Evolutionary conservation across 2,888 invertebrate genomes (phyloP), one percentile per base, ranked within the genome.

Genomic region (Lymantria monacha): DNA sequence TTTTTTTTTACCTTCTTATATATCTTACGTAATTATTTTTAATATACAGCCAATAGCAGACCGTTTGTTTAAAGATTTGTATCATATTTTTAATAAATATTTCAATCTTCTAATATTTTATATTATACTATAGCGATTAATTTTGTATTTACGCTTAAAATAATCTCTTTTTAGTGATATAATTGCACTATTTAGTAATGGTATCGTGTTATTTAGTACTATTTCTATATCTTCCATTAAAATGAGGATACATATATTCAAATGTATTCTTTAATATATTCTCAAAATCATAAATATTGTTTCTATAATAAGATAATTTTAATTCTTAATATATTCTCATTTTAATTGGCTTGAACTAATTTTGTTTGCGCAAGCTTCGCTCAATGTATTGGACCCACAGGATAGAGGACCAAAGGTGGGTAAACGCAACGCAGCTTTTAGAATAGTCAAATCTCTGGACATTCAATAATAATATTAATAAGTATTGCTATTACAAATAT

Each of bases 301-400:
- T 3, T 36, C n/a, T 12, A 12, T 11, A 13, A 12, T 38, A 41
- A 40, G 9, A 44, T 30, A 11, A 9, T n/a, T 33, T 49, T 30
- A 42, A 57, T 49, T 49, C 57, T 53, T 50, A 68, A 71, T 79
- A 43, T 74, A 67, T 81, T 79, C 84, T 85, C 85, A 81, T 87
- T 86, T 87, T 89, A 90, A 90, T 87, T 85, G 88, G 91, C 91
- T 88, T 89, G 81, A 87, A 82, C 83, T 75, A 65, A 79, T 83
- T 90, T 89, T 87, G 84, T 91, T 90, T 91, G 91, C 89, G 90
- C 91, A 91, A 90, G 91, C 91, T 90, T 90, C 90, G 79, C 76
- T 85, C 85, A 82, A 74, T 84, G 59, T 80, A 74, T 87, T 81
- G 90, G 90, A 83, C 79, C 83, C 84, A 84, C 90, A 91, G 91